Evolutionary conservation across 2,797 vertebrate genomes (phyloP), one percentile per base, ranked within the genome.

Genomic region (Chrosomus eos): DNA sequence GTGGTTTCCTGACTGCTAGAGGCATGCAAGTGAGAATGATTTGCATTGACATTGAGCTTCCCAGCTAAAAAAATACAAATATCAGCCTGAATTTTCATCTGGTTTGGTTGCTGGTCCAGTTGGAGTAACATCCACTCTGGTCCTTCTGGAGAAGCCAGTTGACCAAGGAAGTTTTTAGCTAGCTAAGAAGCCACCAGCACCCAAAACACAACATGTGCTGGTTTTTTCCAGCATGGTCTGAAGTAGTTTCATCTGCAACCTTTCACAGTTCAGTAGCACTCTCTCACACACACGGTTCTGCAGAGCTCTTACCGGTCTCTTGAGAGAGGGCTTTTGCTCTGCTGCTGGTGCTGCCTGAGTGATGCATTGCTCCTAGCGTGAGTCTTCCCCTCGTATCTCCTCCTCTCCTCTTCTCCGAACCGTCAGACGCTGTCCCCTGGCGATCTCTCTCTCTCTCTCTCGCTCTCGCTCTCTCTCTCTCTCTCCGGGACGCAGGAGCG

Each of bases 241-340:
- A 80, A 88, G 53, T 55, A 86, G 14, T 71, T 77, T 80, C 53
- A 74, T 45, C 60, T 40, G 43, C 62, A 77, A 81, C 67, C 72
- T 77, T 31, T 68, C 51, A 38, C 68, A 64, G 66, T 78, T 80
- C n/a, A 43, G 64, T 9, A 71, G 38, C n/a, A 72, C 36, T 71
- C 31, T 38, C 45, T 48, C 80, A 87, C 73, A 48, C 26, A 60
- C 62, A 43, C 26, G 10, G 36, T 75, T 86, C 81, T 68, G 77
- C 84, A 77, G 45, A 90, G 90, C 89, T 92, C 94, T 94, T 94
- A 95, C 95, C 95, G 92, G 94, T 95, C 93, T 95, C 94, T 10
- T 95, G 95, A 86, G 94, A 95, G 91, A 95, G 93, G 91, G 94
- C 93, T 94, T 95, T 95, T 92, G 92, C 90, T 93, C 94, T 93